A percentile compares a stretch with the other conserved stretches of the same genome.
Evolutionary conservation across 2,888 invertebrate species (phyloP).

Genomic region (Heterodera filipjevi): DNA sequence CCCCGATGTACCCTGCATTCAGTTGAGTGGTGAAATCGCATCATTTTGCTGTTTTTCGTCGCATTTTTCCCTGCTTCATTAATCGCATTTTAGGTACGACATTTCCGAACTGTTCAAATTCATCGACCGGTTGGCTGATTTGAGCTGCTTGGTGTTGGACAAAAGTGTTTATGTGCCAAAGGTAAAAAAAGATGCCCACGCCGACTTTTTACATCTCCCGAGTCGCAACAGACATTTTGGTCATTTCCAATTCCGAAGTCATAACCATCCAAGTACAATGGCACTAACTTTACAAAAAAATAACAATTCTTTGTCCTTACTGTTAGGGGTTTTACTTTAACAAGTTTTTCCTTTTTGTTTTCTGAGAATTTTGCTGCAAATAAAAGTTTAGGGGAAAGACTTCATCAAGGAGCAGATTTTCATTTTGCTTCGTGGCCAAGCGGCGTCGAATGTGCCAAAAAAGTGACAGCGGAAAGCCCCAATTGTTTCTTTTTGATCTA

Average conservation of each 20-base stretch:
- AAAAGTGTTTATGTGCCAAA: slow-evolving; percentile 90
- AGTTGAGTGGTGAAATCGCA: slow-evolving; percentile 76
- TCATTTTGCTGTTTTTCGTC: too few species aligned
- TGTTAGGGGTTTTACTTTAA: too few species aligned
- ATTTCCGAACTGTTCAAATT: slow-evolving; percentile 93
- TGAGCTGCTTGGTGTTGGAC: slow-evolving; percentile 82
- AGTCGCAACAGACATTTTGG: too few species aligned
- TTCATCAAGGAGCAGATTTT: slow-evolving; percentile 44
- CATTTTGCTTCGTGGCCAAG: slow-evolving; percentile 38
- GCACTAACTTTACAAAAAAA: too few species aligned
- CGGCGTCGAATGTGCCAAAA: slow-evolving; percentile 8
- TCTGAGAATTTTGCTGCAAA: not conserved
- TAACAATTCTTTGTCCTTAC: too few species aligned
- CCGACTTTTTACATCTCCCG: too few species aligned
- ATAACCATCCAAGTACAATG: too few species aligned
- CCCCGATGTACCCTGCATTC: slow-evolving; percentile 89
- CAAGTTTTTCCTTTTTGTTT: too few species aligned
- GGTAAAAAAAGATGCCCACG: not conserved
- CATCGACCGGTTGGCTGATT: slow-evolving; percentile 90
- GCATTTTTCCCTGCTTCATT: not conserved
- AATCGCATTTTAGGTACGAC: slow-evolving; percentile 76
- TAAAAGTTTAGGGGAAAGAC: slow-evolving; percentile 29
- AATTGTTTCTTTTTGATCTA: not conserved
- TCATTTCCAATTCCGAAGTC: too few species aligned
- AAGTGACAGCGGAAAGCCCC: not conserved